A percentile compares a stretch with the other conserved stretches of the same genome.
Conservation (phyloP, 2,113 vertebrate genomes). For the Panthera uncia region DNA sequence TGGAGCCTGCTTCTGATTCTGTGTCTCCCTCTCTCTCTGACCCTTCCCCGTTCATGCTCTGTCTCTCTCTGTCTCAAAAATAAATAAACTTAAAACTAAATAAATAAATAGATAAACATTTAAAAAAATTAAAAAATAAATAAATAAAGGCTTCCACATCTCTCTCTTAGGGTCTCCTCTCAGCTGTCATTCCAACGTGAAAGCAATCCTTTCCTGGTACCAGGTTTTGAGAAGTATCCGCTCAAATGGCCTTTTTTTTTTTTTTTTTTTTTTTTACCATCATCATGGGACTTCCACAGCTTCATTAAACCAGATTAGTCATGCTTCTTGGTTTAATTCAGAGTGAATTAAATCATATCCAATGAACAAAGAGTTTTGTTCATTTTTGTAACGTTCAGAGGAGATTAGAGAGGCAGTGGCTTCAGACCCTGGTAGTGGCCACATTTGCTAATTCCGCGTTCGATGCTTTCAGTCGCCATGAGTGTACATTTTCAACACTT, state of each 20-base stretch:
- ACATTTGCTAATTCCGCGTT: not conserved
- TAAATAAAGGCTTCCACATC: not conserved
- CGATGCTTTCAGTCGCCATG: not conserved
- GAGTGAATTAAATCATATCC: not conserved
- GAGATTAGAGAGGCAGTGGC: fast-evolving
- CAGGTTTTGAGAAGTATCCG: not conserved
- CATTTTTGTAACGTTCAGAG: fast-evolving
- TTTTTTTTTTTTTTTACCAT: fast-evolving
- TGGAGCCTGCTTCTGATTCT: too few relatives aligned
- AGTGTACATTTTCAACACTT: not conserved
- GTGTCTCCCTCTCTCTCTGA: too few relatives aligned
- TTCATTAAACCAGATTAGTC: not conserved
- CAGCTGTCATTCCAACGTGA: not conserved
- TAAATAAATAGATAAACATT: too few relatives aligned
- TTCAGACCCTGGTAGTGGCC: fast-evolving
- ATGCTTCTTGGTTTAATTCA: not conserved
- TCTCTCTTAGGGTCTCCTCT: not conserved
- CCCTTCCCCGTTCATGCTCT: too few relatives aligned
- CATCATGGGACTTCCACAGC: not conserved
- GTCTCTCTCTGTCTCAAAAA: too few relatives aligned
- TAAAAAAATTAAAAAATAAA: too few relatives aligned
- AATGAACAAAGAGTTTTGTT: not conserved
- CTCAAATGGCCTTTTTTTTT: not conserved
- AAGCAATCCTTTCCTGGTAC: not conserved
- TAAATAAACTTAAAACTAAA: too few relatives aligned